Evolutionary conservation across 2,888 invertebrate genomes (phyloP), one percentile per base, ranked within the genome.

Genomic region (Anoplius nigerrimus): DNA sequence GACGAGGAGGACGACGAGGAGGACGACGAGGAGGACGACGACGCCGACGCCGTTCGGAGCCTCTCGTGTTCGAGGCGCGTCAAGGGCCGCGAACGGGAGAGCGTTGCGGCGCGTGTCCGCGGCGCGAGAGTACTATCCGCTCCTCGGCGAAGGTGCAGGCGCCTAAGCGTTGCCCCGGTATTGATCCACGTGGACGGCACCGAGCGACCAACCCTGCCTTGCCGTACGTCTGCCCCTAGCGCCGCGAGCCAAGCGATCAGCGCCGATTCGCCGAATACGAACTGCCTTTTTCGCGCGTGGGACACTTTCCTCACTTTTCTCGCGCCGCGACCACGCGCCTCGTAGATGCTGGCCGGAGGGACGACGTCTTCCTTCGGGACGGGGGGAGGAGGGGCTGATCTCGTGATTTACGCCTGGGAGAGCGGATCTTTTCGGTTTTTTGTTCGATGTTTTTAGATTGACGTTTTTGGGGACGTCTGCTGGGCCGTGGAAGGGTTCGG

Each of bases 61-160:
- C 57, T 59, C 56, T 55, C 55, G 57, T 52, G 45, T 1, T 27
- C 53, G 55, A 48, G 5, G 34, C 48, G 18, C n/a, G 16, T 62
- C 59, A 34, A 34, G 22, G n/a, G 21, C 52, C 42, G 64, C 62
- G 54, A 52, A 64, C 59, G 64, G 61, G 59, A 66, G 69, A 69
- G 66, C 55, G 63, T 75, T 84, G 82, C 79, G 80, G 72, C 82
- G 84, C 82, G 84, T 82, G 72, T 78, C 76, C 82, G 81, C 82
- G 84, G 79, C 85, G 84, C 85, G 84, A 84, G 79, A 63, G 81
- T 82, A 85, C 84, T 86, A 82, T 74, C 80, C 57, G 75, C 79
- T 72, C 64, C 75, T 16, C 20, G 46, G n/a, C 67, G 45, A 78
- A 76, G 71, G 76, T 71, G 74, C 74, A 72, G 75, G 76, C 77